Evolutionary conservation across 2,113 vertebrate genomes (phyloP), one percentile per base, ranked within the genome.

Genomic region (Paramormyrops kingsleyae): DNA sequence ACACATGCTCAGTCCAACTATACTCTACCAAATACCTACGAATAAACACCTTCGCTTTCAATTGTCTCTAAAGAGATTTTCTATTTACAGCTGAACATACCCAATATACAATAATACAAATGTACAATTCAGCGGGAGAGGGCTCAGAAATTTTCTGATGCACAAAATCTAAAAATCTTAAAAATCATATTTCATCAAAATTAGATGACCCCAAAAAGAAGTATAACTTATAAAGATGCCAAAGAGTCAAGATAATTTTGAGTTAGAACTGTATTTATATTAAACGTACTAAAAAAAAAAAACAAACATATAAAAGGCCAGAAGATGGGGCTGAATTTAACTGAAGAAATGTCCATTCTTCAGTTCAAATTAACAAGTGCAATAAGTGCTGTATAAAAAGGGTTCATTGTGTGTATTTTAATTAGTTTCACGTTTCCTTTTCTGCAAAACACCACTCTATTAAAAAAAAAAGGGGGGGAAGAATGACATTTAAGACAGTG

Each of bases 361-460:
- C 94, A 93, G 92, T 95, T 96, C 93, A 94, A 94, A 95, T 94
- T 95, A 95, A 93, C 91, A 95, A 96, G 96, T 95, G 92, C 94
- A 96, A 96, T 94, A 87, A 96, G 94, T 95, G 96, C 95, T 96
- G 94, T 94, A 95, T 94, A 96, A 94, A 96, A 93, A 92, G 89
- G 90, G 96, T 97, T 93, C 94, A 95, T 95, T 93, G 95, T 95
- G 94, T 94, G 94, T 94, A 95, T 94, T 94, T 95, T 89, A 91
- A 92, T 87, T 91, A 7, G n/a, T 90, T 93, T 94, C 89, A 31
- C 50, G 83, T 53, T 74, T 89, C n/a, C 80, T 89, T 89, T 93
- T 95, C 95, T 95, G 95, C 94, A 95, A 96, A 97, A 96, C 94
- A 94, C 93, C 93, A 94, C 94, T 94, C 94, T 93, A 92, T 95